Evolutionary conservation across 2,113 vertebrate genomes (phyloP).

Genomic region (Dromas ardeola): DNA sequence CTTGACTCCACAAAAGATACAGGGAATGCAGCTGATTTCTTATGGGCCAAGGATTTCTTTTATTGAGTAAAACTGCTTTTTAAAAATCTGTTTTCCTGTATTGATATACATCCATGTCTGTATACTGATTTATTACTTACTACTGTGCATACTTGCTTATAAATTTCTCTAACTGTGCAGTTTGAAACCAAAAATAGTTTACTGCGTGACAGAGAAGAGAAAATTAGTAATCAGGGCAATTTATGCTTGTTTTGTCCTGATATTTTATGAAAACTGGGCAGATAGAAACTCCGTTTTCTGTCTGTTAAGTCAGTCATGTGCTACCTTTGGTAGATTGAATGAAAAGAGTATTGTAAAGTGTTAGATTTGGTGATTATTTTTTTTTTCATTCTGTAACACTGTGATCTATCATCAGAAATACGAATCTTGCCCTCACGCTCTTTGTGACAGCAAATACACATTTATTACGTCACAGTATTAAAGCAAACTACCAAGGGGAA

Average conservation of each 20-base stretch:
- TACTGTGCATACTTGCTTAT: neutral
- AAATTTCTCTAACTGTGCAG: neutral
- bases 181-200: neutral
- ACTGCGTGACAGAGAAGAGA: neutral
- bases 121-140: neutral
- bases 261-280: neutral
- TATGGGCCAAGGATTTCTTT: neutral
- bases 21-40: neutral
- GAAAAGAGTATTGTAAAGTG: neutral
- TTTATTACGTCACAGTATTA: neutral
- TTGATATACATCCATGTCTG: rapidly evolving
- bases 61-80: neutral
- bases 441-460: neutral
- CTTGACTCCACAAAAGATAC: neutral
- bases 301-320: neutral
- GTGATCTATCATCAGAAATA: neutral
- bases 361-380: neutral
- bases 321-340: neutral
- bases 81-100: neutral
- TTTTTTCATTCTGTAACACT: neutral
- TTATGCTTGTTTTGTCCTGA: neutral
- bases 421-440: neutral
- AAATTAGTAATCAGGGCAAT: neutral
- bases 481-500: neutral
- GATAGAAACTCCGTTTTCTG: neutral